Evolutionary conservation across 2,888 invertebrate species (phyloP).

Genomic region (Xestobium rufovillosum): DNA sequence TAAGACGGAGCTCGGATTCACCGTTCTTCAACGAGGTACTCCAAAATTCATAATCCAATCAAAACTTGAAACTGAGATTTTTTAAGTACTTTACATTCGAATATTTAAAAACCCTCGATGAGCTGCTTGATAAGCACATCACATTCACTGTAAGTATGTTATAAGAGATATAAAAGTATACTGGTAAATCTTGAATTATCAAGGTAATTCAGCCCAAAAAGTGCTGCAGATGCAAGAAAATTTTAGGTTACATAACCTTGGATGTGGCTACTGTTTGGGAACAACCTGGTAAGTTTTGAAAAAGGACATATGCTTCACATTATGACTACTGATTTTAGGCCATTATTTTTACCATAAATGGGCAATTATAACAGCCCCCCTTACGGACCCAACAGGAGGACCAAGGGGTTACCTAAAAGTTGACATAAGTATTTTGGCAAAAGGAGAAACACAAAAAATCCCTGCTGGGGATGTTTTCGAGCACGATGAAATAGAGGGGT

Average conservation of each 20-base stretch:
- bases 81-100: slow-evolving; percentile 64
- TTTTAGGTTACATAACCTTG: slow-evolving; percentile 54
- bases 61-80: slow-evolving; percentile 6
- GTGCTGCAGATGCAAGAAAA: slow-evolving; percentile 43
- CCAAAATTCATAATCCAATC: background rate
- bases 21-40: slow-evolving; percentile 64
- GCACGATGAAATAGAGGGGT: slow-evolving; percentile 68
- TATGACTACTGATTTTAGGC: slow-evolving; percentile 43
- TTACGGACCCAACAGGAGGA: slow-evolving; percentile 42
- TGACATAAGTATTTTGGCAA: slow-evolving; percentile 66
- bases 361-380: slow-evolving; percentile 66
- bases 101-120: slow-evolving; percentile 49
- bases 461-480: slow-evolving; percentile 47
- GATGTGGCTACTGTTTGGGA: slow-evolving; percentile 66
- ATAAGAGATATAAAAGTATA: background rate
- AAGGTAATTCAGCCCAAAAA: slow-evolving; percentile 37
- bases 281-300: slow-evolving; percentile 55
- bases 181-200: slow-evolving; percentile 5
- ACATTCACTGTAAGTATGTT: slow-evolving; percentile 48
- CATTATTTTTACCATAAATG: slow-evolving; percentile 82
- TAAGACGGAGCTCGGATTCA: slow-evolving; percentile 51
- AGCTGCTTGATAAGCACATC: slow-evolving; percentile 51
- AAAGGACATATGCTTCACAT: background rate
- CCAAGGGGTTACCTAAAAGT: slow-evolving; percentile 73
- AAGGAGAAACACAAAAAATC: slow-evolving; percentile 57